Percentiles rank a stretch among this genome's conserved stretches.
Evolutionary conservation across 2,113 vertebrate species (phyloP).

Genomic region (Rattus norvegicus): GRCr8 NC_086027.1:117325001-117325500

Average conservation of each 20-base stretch:
- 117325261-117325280: too few species aligned
- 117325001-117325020: neutral
- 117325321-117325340: neutral
- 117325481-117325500: neutral
- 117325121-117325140: neutral
- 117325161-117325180: constrained; percentile 4
- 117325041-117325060: neutral
- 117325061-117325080: constrained; percentile 24
- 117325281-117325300: too few species aligned
- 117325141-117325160: neutral
- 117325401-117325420: neutral
- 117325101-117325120: neutral
- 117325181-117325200: neutral
- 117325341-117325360: too few species aligned
- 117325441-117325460: neutral
- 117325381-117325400: neutral
- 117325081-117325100: constrained; percentile 29
- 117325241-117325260: neutral
- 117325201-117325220: constrained; percentile 15
- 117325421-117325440: neutral
- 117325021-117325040: neutral
- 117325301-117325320: too few species aligned
- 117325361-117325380: neutral
- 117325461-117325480: too few species aligned
- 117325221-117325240: neutral